Base-by-base conservation (phyloP, 2,797 vertebrate species). In the Sitta carolinensis region DNA sequence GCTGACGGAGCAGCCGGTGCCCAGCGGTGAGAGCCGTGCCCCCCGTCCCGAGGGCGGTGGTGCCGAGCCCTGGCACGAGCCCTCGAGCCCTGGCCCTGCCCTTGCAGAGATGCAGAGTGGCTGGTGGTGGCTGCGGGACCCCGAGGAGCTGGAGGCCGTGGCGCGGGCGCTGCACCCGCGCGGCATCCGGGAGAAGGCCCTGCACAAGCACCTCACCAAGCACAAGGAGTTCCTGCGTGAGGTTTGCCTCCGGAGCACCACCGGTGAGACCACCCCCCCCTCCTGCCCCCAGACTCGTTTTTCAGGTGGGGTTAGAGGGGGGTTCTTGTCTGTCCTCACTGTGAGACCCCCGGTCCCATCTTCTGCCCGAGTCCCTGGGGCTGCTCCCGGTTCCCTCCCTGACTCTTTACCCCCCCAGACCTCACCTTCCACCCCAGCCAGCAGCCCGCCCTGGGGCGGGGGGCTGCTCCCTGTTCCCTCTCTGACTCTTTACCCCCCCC, bases 171-270 rank as follows among this genome's bases (percentile, higher is more conserved):
- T 99, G 30, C 99, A 99, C 89, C 98, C 98, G 1, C 98, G 99
- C 26, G 99, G 99, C 52, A 97, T 99, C 94, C 97, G 99, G 62
- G 99, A 99, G 97, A 99, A 98, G 72, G 98, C 98, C 8, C 98
- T 99, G 89, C 99, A 99, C 95, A 99, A 99, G 94, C 98, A 99
- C 97, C 97, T 99, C 87, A 98, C 97, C 96, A 99, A 99, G 97
- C 99, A 99, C 98, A 98, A 98, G 98, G 99, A 99, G 94, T 98
- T 98, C 95, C 97, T 99, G 84, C 97, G 98, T 11, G 99, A 99
- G 95, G 97, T 99, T 92, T 99, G 99, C 97, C 97, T 97, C 20
- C 98, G 98, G 32, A 32, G 97, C 32, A 89, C 98, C 67, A 91
- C 91, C 1, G 99, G 99, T 99, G 95, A 98, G 36, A 36, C 36